Base-by-base conservation (phyloP, 2,888 invertebrate species). In the Morpho helenor region DNA sequence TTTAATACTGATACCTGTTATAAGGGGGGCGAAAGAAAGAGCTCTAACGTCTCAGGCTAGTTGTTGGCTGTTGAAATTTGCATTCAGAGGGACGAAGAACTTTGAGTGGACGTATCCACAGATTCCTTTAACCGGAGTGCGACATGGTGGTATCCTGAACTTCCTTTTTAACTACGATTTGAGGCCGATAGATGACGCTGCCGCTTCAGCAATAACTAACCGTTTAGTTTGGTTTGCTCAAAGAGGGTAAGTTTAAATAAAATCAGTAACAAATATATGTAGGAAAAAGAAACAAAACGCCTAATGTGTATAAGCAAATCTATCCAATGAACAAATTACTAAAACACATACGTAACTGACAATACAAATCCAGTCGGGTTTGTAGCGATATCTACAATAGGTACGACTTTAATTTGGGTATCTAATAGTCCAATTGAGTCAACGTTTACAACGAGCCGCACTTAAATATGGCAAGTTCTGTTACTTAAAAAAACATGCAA, bases 141-240 rank as follows among this genome's bases (percentile, higher is more conserved):
- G 67, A 48, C 89, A 90, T 51, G 87, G 89, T 2, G 77, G 72
- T 2, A 69, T 89, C 8, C 61, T 87, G 7, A 84, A 87, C 62
- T 88, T 79, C 63, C 53, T 90, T 9, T 82, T 90, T 52, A 76
- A 84, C 59, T 75, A 69, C 22, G 82, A 85, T 58, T 63, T 85
- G 31, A 74, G 63, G 9, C 63, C 67, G 1, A 61, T 50, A 22
- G 84, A 84, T 58, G 62, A 62, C 7, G 22, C 22, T 3, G 72
- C 80, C 3, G 74, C 70, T 65, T 56, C 55, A 9, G 68, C 77
- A 2, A 59, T 88, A 3, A 61, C 82, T 4, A 67, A 57, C 6
- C 75, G 87, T 2, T 70, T 84, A 45, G 63, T 72, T 2, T 63
- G 67, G 5, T 90, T 89, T 60, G 82, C 82, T 5, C 66, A 73